Percentiles rank a stretch among this genome's conserved stretches.
Evolutionary conservation across 2,797 vertebrate genomes (phyloP).

Genomic region (Odontamblyopus rebecca): DNA sequence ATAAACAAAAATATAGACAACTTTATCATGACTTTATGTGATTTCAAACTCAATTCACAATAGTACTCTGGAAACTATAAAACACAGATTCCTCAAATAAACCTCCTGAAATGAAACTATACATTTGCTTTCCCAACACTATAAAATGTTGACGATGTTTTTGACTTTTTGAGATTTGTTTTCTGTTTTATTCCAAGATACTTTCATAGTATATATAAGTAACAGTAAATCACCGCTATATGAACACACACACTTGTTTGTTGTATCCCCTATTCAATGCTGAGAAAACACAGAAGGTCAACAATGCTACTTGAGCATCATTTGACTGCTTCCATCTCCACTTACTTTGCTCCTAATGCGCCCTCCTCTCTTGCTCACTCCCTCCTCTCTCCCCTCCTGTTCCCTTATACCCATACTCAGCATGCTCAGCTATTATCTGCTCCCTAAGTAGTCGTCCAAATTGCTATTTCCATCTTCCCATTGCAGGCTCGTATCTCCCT

Average conservation of each 20-base stretch:
- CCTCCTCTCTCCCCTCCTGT: background rate
- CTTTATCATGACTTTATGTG: no score
- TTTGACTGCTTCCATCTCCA: slow-evolving; percentile 5
- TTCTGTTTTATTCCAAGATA: background rate
- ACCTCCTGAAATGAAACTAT: no score
- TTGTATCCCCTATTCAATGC: background rate
- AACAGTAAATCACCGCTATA: background rate
- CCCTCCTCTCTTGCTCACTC: slow-evolving; percentile 3
- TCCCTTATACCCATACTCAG: slow-evolving; percentile 20
- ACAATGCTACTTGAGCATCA: slow-evolving; percentile 25
- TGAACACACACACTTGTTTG: background rate
- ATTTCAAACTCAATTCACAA: background rate
- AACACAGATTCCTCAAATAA: no score
- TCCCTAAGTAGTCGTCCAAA: slow-evolving; percentile 24
- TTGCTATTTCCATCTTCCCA: slow-evolving; percentile 18
- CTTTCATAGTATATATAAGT: no score
- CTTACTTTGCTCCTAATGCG: slow-evolving; percentile 10
- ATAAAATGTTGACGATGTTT: background rate
- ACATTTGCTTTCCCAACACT: no score
- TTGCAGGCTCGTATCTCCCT: slow-evolving; percentile 33
- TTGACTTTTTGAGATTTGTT: background rate
- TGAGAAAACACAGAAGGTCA: slow-evolving; percentile 14
- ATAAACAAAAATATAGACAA: no score
- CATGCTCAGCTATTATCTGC: slow-evolving; percentile 16
- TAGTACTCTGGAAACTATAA: background rate